Evolutionary conservation across 2,888 invertebrate genomes (phyloP), one percentile per base, ranked within the genome.

Genomic region (Anodontia alba): DNA sequence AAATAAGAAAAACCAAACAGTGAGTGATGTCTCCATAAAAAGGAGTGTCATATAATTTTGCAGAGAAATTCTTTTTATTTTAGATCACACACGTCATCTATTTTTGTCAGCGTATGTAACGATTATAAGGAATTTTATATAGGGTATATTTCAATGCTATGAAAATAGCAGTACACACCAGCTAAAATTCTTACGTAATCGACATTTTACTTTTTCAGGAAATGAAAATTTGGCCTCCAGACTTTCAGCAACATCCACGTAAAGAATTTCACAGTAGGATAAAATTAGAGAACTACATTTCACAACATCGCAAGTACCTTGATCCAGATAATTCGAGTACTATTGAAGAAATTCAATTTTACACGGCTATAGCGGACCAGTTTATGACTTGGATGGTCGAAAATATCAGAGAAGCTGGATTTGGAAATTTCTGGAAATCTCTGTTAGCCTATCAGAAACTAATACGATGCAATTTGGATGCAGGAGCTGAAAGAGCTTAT

Each of bases 381-480:
- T 86, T 90, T 57, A 79, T 89, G 31, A 81, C 81, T 31, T 90
- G 90, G 90, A 78, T 89, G 78, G 85, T 87, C 69, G 86, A 86
- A 26, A 83, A 89, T 36, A 87, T 90, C 49, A 77, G 72, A 12
- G 86, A 87, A 51, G 85, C 88, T 51, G 87, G 84, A 38, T 86
- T 87, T 78, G 88, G 87, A 12, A 81, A 79, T 23, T 77, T 88
- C 43, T 90, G 90, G 90, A 85, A 84, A 66, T 80, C 87, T 46
- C 95, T 98, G 78, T 96, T 98, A 70, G 97, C 97, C 0, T 98
- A 98, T 94, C 98, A 98, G 94, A 98, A 98, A 94, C 95, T 98
- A 0, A 95, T 98, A 0, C 96, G 97, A 12, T 97, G 97, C 92
- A 97, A 98, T 84, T 98, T 98, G 93, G 97, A 97, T 92, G 96